A percentile compares a stretch with the other conserved stretches of the same genome.
Conservation (phyloP, 1,140 invertebrate species). For the Gryon sp. region DNA sequence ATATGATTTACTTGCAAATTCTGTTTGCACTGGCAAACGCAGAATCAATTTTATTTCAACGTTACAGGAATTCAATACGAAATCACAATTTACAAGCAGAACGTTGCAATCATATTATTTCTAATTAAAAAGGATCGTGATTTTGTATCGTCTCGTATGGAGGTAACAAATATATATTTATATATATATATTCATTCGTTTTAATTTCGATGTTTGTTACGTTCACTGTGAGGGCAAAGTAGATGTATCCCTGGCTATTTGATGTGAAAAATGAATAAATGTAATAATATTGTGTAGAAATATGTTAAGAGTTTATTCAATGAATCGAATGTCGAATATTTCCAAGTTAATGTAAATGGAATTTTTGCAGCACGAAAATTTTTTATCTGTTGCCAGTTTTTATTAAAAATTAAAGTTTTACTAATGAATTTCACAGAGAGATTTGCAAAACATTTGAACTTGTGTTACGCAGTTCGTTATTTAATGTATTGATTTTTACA, state of each 20-base stretch:
- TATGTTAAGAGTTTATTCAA: slow-evolving; percentile 30
- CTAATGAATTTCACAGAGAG: too few species aligned
- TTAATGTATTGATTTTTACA: too few species aligned
- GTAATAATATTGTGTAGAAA: slow-evolving; percentile 8
- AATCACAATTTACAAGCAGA: slow-evolving; percentile 37
- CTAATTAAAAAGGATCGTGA: slow-evolving; percentile 45
- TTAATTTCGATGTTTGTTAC: slow-evolving; percentile 45
- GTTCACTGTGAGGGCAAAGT: not conserved
- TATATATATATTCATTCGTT: slow-evolving; percentile 20
- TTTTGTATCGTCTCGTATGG: slow-evolving; percentile 14
- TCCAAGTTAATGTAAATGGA: slow-evolving; percentile 9
- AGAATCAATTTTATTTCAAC: not conserved
- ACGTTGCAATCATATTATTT: slow-evolving; percentile 33
- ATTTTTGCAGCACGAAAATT: slow-evolving; percentile 1
- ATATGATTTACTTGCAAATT: not conserved
- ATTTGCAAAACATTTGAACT: too few species aligned
- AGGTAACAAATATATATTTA: too few species aligned
- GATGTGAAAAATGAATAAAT: slow-evolving; percentile 31
- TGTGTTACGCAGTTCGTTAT: too few species aligned
- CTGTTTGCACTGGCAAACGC: not conserved
- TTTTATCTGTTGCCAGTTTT: slow-evolving; percentile 8
- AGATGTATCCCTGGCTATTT: not conserved
- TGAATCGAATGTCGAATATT: slow-evolving; percentile 8
- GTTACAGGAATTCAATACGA: not conserved
- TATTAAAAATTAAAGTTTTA: slow-evolving; percentile 16